These are phyloP conservation scores for Neomicropteryx cornuta DNA, from an alignment of 1,140 invertebrate genomes.

Conservation along the genomic window DNA sequence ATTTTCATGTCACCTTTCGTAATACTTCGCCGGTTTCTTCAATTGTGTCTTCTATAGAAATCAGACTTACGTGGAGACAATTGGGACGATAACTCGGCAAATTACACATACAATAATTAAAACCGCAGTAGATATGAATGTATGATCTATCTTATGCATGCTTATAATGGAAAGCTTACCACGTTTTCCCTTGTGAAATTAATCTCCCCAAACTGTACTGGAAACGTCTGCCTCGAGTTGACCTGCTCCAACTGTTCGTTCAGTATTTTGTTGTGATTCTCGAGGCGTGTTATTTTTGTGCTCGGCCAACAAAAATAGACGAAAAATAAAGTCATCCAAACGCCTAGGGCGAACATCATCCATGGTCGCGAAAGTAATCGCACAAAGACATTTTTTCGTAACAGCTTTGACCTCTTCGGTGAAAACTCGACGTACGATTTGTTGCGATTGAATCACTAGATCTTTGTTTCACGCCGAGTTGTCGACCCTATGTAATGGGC, in stretches of 20 bases:
- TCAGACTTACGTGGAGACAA: too few species aligned
- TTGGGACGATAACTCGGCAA: too few species aligned
- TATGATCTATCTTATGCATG: background rate
- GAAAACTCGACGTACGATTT: too few species aligned
- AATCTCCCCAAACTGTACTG: slow-evolving; percentile 25
- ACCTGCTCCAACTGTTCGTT: slow-evolving; percentile 26
- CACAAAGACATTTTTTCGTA: slow-evolving; percentile 29
- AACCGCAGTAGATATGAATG: background rate
- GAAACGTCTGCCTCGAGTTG: slow-evolving; percentile 20
- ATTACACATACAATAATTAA: too few species aligned
- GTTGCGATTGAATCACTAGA: too few species aligned
- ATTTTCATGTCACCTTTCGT: too few species aligned
- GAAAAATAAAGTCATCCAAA: slow-evolving; percentile 29
- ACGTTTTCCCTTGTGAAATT: background rate
- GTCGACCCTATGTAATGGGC: too few species aligned
- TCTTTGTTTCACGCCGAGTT: too few species aligned
- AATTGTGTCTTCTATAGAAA: too few species aligned
- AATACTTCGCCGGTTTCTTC: too few species aligned
- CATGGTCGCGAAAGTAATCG: slow-evolving; percentile 35
- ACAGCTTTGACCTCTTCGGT: too few species aligned
- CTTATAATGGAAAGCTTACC: background rate
- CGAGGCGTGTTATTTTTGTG: slow-evolving; percentile 27
- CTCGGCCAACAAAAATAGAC: slow-evolving; percentile 34
- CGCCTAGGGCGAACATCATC: slow-evolving; percentile 29
- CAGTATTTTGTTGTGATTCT: slow-evolving; percentile 34